phyloP scores from a whole-genome alignment of 2,888 invertebrate species.

The Cristatella mucedo region DNA sequence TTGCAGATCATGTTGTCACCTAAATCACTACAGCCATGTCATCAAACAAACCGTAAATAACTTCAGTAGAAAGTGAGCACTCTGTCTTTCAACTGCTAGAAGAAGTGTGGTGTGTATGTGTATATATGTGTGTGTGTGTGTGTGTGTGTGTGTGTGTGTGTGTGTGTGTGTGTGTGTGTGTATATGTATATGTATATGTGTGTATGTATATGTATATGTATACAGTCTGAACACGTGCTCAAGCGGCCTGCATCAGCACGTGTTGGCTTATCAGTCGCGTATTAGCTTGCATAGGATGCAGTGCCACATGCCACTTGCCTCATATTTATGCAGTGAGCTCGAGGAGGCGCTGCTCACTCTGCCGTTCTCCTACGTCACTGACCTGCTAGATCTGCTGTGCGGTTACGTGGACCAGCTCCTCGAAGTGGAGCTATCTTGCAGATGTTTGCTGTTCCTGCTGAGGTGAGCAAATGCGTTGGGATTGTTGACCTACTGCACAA shows the following conservation, averaged over 20 bases:
- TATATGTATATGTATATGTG: too few relatives aligned
- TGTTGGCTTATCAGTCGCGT: too few relatives aligned
- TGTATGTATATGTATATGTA: too few relatives aligned
- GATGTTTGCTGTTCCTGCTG: slow-evolving; percentile 54
- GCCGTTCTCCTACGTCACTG: slow-evolving; percentile 64
- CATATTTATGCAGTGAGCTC: slow-evolving; percentile 54
- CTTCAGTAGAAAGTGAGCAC: too few relatives aligned
- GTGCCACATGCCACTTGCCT: not conserved
- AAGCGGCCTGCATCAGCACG: too few relatives aligned
- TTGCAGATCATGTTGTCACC: too few relatives aligned
- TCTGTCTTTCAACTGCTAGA: not conserved
- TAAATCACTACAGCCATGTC: too few relatives aligned
- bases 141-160: not conserved
- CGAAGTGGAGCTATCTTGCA: slow-evolving; percentile 56
- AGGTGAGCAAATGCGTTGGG: too few relatives aligned
- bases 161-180: too few relatives aligned
- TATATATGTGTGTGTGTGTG: not conserved
- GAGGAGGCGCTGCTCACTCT: slow-evolving; percentile 73
- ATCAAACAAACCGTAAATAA: too few relatives aligned
- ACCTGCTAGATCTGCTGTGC: slow-evolving; percentile 57
- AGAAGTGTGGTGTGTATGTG: not conserved
- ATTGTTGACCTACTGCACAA: too few relatives aligned
- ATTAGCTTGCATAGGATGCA: not conserved
- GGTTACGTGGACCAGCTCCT: slow-evolving; percentile 52
- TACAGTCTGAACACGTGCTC: too few relatives aligned